phyloP scores from a whole-genome alignment of 2,888 invertebrate genomes.

The Caenorhabditis angaria region DNA sequence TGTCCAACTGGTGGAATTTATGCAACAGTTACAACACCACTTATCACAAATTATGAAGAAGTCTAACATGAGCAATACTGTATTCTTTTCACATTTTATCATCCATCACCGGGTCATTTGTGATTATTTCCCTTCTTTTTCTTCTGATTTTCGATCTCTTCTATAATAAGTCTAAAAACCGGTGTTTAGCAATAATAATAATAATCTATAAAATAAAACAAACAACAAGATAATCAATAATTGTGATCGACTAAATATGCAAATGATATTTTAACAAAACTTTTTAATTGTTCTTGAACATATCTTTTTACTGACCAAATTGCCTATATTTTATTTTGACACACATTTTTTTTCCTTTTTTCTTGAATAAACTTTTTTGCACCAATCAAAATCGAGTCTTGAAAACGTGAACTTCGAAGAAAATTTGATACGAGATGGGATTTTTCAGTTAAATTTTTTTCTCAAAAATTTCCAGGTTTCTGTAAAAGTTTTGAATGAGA shows the following conservation, averaged over 20 bases:
- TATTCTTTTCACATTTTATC: background rate
- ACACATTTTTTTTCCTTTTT: background rate
- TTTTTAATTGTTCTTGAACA: background rate
- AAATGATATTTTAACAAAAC: no score
- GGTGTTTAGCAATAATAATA: background rate
- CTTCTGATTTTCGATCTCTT: constrained; percentile 4
- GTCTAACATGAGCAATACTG: constrained; percentile 28
- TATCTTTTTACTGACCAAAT: background rate
- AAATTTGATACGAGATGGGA: no score
- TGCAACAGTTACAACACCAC: constrained; percentile 50
- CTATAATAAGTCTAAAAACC: background rate
- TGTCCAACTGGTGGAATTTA: constrained; percentile 32
- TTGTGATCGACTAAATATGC: background rate
- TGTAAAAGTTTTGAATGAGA: no score
- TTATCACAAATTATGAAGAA: constrained; percentile 57
- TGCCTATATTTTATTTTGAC: constrained; percentile 2
- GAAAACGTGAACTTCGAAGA: background rate
- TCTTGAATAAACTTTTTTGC: no score
- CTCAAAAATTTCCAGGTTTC: constrained; percentile 26
- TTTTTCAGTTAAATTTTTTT: no score
- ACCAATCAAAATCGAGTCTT: no score
- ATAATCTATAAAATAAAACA: background rate
- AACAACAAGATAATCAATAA: background rate
- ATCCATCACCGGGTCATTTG: background rate
- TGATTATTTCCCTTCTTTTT: constrained; percentile 1